A percentile compares a stretch with the other conserved stretches of the same genome.
Conservation (phyloP, 2,797 vertebrate species). For the Philypnodon macrostomus region DNA sequence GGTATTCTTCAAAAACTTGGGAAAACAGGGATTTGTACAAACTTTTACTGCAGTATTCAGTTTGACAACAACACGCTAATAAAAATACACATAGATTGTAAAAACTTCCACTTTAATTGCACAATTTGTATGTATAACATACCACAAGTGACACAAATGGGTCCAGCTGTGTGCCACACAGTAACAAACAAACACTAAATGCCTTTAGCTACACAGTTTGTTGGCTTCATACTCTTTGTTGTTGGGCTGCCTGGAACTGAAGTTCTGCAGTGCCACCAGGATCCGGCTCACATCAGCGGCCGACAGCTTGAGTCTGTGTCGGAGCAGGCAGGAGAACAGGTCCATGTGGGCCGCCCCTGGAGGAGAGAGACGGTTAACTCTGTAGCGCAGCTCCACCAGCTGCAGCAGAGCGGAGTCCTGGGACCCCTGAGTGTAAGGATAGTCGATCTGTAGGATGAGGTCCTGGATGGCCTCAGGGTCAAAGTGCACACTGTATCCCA, state of each 20-base stretch:
- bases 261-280: constrained; percentile 89
- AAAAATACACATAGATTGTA: constrained; percentile 47
- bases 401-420: constrained; percentile 95
- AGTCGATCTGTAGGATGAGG: constrained; percentile 96
- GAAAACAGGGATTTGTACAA: constrained; percentile 6
- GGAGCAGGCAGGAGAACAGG: constrained; percentile 94
- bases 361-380: constrained; percentile 94
- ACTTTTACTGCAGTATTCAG: constrained; percentile 8
- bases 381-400: constrained; percentile 89
- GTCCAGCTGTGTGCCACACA: constrained; percentile 51
- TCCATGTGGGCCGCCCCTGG: constrained; percentile 87
- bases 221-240: constrained; percentile 89
- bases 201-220: constrained; percentile 94
- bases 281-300: constrained; percentile 92
- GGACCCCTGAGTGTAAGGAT: constrained; percentile 96
- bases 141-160: constrained; percentile 68
- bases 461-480: constrained; percentile 96
- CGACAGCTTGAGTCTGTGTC: constrained; percentile 93
- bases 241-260: constrained; percentile 90
- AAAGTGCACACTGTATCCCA: constrained; percentile 98
- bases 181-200: constrained; percentile 56
- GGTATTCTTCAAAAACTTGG: no score
- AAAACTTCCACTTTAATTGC: constrained; percentile 72
- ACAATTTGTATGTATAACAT: constrained; percentile 69
- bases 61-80: constrained; percentile 25